Evolutionary conservation across 2,113 vertebrate species (phyloP), one percentile per base, ranked within the genome.

Genomic region (Propithecus coquereli): DNA sequence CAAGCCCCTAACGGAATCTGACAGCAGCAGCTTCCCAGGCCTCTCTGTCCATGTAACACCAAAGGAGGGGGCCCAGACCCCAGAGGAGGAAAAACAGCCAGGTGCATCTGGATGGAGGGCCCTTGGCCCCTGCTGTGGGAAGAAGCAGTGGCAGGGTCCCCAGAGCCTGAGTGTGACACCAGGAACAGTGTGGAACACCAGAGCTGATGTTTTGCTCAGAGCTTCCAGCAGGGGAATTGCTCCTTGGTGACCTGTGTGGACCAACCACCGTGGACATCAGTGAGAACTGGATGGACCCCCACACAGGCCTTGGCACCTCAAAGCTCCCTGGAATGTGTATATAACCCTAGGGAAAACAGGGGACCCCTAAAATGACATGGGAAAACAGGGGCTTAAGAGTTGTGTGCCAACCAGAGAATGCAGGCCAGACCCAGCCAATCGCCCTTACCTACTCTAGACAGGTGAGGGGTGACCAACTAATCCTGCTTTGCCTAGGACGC

Each of bases 241-340:
- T 13, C 4, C 87, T 54, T 43, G 82, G 70, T 63, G 66, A 43
- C n/a, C 79, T 43, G 7, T 37, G 73, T n/a, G 22, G n/a, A 77
- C 52, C 45, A 11, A 16, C 2, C 3, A 16, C 76, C 22, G 1
- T 0, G 4, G 47, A 25, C 50, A 23, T 34, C 7, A 2, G 45
- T 43, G 43, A 47, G 47, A 71, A 47, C 7, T 4, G 0, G 10
- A 45, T 2, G 50, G 37, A 77, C 43, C 71, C 71, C 70, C n/a
- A 59, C 17, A 14, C 1, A 0, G 20, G 17, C 27, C 43, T 43
- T 4, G 23, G 47, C 45, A 73, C 10, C 18, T 82, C 54, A 52
- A 59, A 70, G 37, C 2, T 74, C 40, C 32, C 4, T 30, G 30
- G 20, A 13, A 40, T 12, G 8, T 23, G 7, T 5, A 17, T 14